Evolutionary conservation across 1,140 invertebrate genomes (phyloP), one percentile per base, ranked within the genome.

Genomic region (Pollicipes pollicipes): DNA sequence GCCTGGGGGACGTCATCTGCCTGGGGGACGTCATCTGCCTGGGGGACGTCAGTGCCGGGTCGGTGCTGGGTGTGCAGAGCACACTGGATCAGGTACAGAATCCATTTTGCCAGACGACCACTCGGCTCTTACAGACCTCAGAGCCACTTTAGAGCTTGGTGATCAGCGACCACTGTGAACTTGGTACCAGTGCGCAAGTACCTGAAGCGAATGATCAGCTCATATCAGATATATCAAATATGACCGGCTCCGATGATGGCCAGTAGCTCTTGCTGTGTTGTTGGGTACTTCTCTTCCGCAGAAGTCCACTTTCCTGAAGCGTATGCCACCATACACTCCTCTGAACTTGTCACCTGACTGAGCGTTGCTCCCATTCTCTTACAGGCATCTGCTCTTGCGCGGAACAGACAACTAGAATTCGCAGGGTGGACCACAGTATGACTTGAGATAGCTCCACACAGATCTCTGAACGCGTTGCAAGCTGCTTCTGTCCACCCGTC

Each of bases 91-190:
- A 85, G 71, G 73, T 79, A 76, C 16, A 84, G 35, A 69, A 79
- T 72, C 83, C 83, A 85, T n/a, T 82, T 71, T 3, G 79, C 78
- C 27, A 85, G 71, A 64, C 82, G n/a, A n/a, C n/a, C n/a, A n/a
- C n/a, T n/a, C n/a, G 80, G 76, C 69, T 82, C 78, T 73, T 78
- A 80, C 3, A 81, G 74, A 4, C 76, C 76, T 28, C 77, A 73
- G 8, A 84, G 74, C 79, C 80, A 84, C n/a, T 73, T 72, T 3
- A 84, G 72, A 0, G 81, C 79, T n/a, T 77, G 76, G 73, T 85
- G 81, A 73, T 85, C 82, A 0, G 82, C 84, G 21, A 80, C 69
- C 1, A 85, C 77, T 30, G 73, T 80, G 73, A 85, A 85, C 68
- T 81, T 77, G 37, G 69, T 76, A 27, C 80, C 80, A 71, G 79